Evolutionary conservation across 2,113 vertebrate genomes (phyloP), one percentile per base, ranked within the genome.

Genomic region (Poeciliopsis retropinna): DNA sequence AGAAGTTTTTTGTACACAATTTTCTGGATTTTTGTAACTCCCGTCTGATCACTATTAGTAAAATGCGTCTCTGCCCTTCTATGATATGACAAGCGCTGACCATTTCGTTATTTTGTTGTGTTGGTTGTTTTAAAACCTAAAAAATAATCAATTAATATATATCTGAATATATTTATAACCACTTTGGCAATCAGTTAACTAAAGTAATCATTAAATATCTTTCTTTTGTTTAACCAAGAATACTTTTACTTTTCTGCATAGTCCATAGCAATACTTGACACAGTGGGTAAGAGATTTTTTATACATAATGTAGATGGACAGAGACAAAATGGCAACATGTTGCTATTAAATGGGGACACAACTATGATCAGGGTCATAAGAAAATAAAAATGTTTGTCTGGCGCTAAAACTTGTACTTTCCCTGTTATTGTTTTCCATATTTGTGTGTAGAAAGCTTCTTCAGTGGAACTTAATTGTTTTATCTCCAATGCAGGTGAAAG

Each of bases 401-500:
- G 39, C 5, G 15, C 17, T 28, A 62, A 5, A 29, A 17, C 29
- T 15, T 30, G 1, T 14, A 2, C 28, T n/a, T 62, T 22, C 14
- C 29, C 4, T n/a, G 7, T 25, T 32, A 37, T n/a, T 5, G 44
- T 47, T 47, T 47, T n/a, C 9, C 2, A 14, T 27, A 39, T 13
- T 7, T 39, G 32, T 39, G 10, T 39, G 25, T 27, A 11, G 39
- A 1, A 65, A 34, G 3, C 32, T 34, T 11, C 22, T 65, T 65
- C n/a, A 37, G 22, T 65, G n/a, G 6, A 81, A 72, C 44, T 74
- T 11, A 71, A 29, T 74, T 17, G 14, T 28, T 29, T 29, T 29
- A 51, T n/a, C 47, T 41, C 82, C 37, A 89, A 28, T 90, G 70
- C 82, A 99, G 98, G 98, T 94, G 98, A 99, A 93, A 95, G 98